These are phyloP conservation scores for Lepidurus arcticus DNA, from an alignment of 1,140 invertebrate species.

Conservation along the genomic window DNA sequence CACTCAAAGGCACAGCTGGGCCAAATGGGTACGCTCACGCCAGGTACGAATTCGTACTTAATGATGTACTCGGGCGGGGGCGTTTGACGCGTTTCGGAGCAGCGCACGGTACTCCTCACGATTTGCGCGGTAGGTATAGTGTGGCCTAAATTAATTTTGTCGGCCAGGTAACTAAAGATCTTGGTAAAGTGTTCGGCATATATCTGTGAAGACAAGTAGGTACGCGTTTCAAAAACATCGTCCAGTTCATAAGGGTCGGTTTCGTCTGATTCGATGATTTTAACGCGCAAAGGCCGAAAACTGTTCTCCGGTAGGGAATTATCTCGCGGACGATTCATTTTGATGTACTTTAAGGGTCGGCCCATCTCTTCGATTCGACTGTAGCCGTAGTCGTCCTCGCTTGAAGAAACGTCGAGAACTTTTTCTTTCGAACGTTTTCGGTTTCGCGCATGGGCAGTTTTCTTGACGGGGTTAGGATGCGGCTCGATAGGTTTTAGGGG, in stretches of 20 bases:
- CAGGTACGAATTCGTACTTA: slow-evolving; percentile 37
- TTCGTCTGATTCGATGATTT: slow-evolving; percentile 31
- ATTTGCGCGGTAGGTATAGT: slow-evolving; percentile 8
- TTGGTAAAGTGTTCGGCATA: slow-evolving; percentile 30
- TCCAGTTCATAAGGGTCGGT: slow-evolving; percentile 30
- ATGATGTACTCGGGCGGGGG: slow-evolving; percentile 17
- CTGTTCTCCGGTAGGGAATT: slow-evolving; percentile 34
- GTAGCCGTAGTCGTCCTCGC: slow-evolving; percentile 33
- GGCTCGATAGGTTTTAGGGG: not conserved
- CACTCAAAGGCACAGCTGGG: slow-evolving; percentile 59
- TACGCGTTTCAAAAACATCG: slow-evolving; percentile 24
- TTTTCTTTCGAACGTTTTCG: not conserved
- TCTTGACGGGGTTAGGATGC: not conserved
- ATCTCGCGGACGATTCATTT: slow-evolving; percentile 12
- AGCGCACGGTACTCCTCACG: slow-evolving; percentile 9
- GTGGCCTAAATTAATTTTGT: slow-evolving; percentile 20
- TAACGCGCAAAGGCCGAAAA: slow-evolving; percentile 35
- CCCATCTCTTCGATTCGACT: slow-evolving; percentile 31
- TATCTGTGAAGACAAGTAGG: slow-evolving; percentile 32
- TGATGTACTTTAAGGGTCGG: slow-evolving; percentile 26
- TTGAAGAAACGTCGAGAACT: not conserved
- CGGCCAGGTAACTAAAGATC: slow-evolving; percentile 27
- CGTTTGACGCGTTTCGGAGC: slow-evolving; percentile 23
- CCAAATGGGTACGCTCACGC: slow-evolving; percentile 48
- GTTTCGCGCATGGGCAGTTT: not conserved